Percentiles rank a stretch among this genome's conserved stretches.
phyloP scores from a whole-genome alignment of 2,113 vertebrate genomes.

The Pycnonotus jocosus region DNA sequence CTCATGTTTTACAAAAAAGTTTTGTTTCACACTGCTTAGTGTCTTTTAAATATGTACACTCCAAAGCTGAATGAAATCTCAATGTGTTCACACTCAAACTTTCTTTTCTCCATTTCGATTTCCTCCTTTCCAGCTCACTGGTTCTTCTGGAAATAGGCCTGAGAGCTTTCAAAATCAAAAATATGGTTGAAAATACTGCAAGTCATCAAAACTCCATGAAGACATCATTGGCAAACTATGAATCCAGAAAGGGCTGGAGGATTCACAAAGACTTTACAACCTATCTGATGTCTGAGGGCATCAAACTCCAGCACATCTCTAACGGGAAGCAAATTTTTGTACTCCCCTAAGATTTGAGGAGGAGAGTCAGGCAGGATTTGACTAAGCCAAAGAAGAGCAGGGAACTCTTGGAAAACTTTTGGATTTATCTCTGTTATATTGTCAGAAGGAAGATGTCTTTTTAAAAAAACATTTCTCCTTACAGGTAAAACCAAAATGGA shows the following conservation, averaged over 20 bases:
- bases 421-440: neutral
- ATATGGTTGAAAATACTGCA: neutral
- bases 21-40: neutral
- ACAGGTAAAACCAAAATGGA: neutral
- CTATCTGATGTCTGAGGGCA: neutral
- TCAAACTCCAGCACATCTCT: neutral
- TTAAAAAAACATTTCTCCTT: accelerated
- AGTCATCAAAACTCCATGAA: neutral
- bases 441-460: neutral
- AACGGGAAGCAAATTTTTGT: neutral
- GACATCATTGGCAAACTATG: neutral
- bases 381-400: neutral
- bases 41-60: neutral
- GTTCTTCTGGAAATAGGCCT: neutral
- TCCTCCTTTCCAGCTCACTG: neutral
- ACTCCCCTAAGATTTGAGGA: neutral
- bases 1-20: neutral
- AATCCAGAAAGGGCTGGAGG: neutral
- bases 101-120: neutral
- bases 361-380: neutral
- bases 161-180: neutral
- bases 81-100: neutral
- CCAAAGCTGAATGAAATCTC: neutral
- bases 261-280: neutral
- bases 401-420: neutral